Percentiles rank a stretch among this genome's conserved stretches.
Conservation (phyloP, 2,113 vertebrate species). For the Bombycilla garrulus region DNA sequence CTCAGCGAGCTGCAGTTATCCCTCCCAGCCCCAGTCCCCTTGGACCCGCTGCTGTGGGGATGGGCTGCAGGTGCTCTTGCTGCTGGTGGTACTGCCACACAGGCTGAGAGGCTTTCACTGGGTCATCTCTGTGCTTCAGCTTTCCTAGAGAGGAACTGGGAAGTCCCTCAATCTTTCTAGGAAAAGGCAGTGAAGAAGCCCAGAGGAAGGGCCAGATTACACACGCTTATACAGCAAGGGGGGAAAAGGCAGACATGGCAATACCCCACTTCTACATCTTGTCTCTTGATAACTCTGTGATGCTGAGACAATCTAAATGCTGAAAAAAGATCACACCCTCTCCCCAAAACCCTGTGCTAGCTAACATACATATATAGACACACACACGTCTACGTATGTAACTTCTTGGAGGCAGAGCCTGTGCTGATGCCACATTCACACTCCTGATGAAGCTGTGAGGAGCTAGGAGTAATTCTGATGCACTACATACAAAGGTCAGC, state of each 20-base stretch:
- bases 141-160: neutral
- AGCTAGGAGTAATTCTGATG: neutral
- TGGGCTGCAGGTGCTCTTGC: neutral
- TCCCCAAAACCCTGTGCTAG: neutral
- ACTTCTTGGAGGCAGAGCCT: neutral
- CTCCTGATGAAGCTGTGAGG: neutral
- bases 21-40: no score
- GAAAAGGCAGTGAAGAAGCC: neutral
- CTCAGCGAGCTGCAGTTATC: neutral
- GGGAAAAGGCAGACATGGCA: neutral
- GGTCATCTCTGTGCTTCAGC: neutral
- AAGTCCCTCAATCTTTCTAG: neutral
- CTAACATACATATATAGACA: neutral
- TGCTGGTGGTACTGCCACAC: neutral
- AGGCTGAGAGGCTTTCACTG: neutral
- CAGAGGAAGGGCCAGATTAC: neutral
- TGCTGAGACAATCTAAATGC: neutral
- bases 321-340: neutral
- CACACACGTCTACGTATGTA: neutral
- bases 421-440: neutral
- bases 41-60: fast-evolving
- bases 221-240: fast-evolving
- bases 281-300: neutral
- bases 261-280: neutral
- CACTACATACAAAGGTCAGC: neutral